Evolutionary conservation across 2,113 vertebrate species (phyloP).

Genomic region (Alectura lathami): DNA sequence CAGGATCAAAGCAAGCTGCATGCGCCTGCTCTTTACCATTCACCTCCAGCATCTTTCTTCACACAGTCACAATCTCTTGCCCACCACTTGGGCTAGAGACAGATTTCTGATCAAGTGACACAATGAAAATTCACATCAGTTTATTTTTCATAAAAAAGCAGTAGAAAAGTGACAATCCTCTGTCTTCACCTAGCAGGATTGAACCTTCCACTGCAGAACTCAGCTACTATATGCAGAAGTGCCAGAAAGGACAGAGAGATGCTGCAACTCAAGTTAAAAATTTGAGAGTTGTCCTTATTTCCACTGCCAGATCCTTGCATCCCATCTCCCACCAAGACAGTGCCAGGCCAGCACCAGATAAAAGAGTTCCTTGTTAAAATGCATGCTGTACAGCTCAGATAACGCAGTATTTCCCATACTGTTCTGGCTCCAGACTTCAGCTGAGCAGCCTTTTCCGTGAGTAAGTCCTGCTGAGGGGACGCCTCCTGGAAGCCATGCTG

Average conservation of each 20-base stretch:
- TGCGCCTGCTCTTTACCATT: neutral
- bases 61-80: neutral
- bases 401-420: neutral
- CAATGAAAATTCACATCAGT: neutral
- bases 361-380: neutral
- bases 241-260: neutral
- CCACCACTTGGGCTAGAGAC: neutral
- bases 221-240: neutral
- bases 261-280: neutral
- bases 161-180: neutral
- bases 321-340: neutral
- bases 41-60: neutral
- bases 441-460: conserved; percentile 88
- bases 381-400: neutral
- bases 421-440: conserved; percentile 16
- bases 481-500: conserved; percentile 33
- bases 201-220: neutral
- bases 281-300: neutral
- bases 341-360: neutral
- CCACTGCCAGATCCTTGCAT: neutral
- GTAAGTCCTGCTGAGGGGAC: conserved; percentile 73
- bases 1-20: neutral
- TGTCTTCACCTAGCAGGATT: neutral
- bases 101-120: neutral
- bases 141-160: conserved; percentile 56